phyloP scores from a whole-genome alignment of 1,140 invertebrate species.

The Drosophila guanche region DNA sequence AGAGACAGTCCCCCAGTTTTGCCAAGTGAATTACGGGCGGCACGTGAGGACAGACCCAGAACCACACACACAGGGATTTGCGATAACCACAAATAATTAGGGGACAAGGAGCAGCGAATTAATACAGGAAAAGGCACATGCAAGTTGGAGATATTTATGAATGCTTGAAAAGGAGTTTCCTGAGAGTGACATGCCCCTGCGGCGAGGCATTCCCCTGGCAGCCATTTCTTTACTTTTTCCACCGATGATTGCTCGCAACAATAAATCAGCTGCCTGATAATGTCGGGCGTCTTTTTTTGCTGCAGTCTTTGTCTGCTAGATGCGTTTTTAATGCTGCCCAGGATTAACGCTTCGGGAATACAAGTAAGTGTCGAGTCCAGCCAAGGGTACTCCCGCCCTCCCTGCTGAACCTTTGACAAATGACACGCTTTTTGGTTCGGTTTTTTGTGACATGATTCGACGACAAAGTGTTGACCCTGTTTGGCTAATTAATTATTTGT shows the following conservation, averaged over 20 bases:
- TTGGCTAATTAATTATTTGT: constrained; percentile 71
- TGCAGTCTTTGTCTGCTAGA: constrained; percentile 68
- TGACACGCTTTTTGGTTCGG: constrained; percentile 37
- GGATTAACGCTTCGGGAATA: constrained; percentile 38
- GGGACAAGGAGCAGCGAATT: constrained; percentile 10
- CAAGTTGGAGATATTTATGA: constrained; percentile 39
- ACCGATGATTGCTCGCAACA: constrained; percentile 7
- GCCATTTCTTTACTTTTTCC: background rate
- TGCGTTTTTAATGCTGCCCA: constrained; percentile 71
- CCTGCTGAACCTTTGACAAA: constrained; percentile 55
- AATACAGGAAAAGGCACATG: constrained; percentile 45
- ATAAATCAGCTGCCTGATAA: constrained; percentile 74
- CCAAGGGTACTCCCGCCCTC: background rate
- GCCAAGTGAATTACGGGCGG: constrained; percentile 32
- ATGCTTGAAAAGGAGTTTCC: constrained; percentile 16
- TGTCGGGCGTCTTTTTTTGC: constrained; percentile 59
- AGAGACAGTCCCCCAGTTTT: background rate
- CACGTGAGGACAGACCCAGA: constrained; percentile 39
- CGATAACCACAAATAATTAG: constrained; percentile 38
- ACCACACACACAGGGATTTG: constrained; percentile 11
- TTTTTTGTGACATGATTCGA: constrained; percentile 10
- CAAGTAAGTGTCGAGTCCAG: too few relatives aligned
- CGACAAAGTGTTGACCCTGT: constrained; percentile 66
- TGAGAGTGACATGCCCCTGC: background rate
- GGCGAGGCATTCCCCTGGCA: too few relatives aligned